Evolutionary conservation across 2,113 vertebrate species (phyloP), one percentile per base, ranked within the genome.

Genomic region (Neogobius melanostomus): DNA sequence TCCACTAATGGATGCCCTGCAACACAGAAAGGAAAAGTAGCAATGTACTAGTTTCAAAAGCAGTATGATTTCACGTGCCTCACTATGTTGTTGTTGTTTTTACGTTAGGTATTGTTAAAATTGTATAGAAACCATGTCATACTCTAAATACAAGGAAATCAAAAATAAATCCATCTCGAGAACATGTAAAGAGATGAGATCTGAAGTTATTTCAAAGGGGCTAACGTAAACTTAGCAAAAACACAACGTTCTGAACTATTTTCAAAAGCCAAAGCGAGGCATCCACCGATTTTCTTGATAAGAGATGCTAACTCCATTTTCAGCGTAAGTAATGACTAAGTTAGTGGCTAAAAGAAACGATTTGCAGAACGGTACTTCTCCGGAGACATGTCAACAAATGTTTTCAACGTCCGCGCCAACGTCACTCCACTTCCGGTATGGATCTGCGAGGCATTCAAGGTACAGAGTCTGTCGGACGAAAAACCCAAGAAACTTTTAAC

Each of bases 1-100:
- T 98, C 98, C 16, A 91, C 79, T 84, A 99, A 88, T 6, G 87
- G 93, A 4, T 98, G 97, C 56, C 95, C 97, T 99, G 3, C 47
- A 64, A 71, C 15, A 45, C 63, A 6, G 17, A 44, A 51, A 8
- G 52, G 14, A 52, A 36, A 51, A 0, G 63, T 3, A 59, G 45
- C 11, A 11, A 66, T 9, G 10, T 5, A 8, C 64, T 36, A 42
- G 17, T 10, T 21, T 36, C 5, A 51, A 5, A 48, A 10, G 0
- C 36, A 46, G 11, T 51, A 6, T 51, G 49, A 11, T 51, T 51
- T 51, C 5, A 51, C 12, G 5, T 12, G 5, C 49, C 0, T 12
- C 49, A 14, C 12, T 36, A 36, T 36, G 28, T 36, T 36, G 28
- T 36, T 36, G 28, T 36, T 4, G 28, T 36, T 36, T 36, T 36